These are phyloP conservation scores for Euspilapteryx auroguttella DNA, from an alignment of 2,888 invertebrate genomes.

Conservation along the genomic window DNA sequence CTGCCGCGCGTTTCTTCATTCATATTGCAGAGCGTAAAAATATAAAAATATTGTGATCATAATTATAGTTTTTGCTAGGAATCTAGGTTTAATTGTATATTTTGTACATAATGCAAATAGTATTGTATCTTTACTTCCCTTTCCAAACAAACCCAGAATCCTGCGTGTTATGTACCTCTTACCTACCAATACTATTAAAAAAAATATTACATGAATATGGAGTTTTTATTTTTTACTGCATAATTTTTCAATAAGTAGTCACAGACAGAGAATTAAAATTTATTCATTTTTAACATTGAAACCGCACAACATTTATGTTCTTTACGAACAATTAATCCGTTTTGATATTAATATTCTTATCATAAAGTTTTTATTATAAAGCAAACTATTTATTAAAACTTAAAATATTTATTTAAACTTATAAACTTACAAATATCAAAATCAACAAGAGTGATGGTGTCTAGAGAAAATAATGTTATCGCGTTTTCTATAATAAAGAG, in stretches of 20 bases:
- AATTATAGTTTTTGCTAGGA: conserved; percentile 54
- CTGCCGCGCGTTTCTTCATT: conserved; percentile 17
- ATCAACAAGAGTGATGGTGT: too few relatives aligned
- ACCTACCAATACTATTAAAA: conserved; percentile 65
- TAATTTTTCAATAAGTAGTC: too few relatives aligned
- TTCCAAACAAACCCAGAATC: conserved; percentile 56
- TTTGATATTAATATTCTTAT: too few relatives aligned
- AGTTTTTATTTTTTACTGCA: conserved; percentile 17
- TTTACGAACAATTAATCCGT: too few relatives aligned
- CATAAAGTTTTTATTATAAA: too few relatives aligned
- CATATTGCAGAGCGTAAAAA: conserved; percentile 37
- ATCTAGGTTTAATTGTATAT: conserved; percentile 55
- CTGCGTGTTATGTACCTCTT: conserved; percentile 64
- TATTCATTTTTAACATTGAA: not conserved
- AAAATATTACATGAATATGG: conserved; percentile 52
- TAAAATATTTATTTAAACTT: too few relatives aligned
- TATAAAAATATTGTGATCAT: conserved; percentile 61
- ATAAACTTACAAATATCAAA: too few relatives aligned
- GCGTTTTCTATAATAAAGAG: too few relatives aligned
- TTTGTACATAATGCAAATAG: conserved; percentile 63
- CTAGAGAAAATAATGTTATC: too few relatives aligned
- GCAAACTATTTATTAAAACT: too few relatives aligned
- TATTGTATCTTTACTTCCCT: conserved; percentile 61
- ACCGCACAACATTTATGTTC: too few relatives aligned
- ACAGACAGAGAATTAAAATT: conserved; percentile 4